These are phyloP conservation scores for Pharmacophagus antenor DNA, from an alignment of 2,888 invertebrate genomes.

Conservation along the genomic window DNA sequence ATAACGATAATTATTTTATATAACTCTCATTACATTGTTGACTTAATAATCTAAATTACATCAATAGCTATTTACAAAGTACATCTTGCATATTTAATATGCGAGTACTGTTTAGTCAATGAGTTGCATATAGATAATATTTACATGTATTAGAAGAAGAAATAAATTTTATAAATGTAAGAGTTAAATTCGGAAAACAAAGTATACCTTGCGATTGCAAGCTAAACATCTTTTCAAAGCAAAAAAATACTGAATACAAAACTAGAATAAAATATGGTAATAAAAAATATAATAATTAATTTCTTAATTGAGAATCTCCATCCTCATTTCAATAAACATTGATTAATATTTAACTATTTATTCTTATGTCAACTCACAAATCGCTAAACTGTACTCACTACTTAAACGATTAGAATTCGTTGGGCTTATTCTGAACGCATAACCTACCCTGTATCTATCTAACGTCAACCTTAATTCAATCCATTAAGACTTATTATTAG, in stretches of 20 bases:
- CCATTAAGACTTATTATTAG: slow-evolving; percentile 36
- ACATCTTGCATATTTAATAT: slow-evolving; percentile 18
- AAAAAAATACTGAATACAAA: not conserved
- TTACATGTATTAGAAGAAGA: too few species aligned
- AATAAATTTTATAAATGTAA: not conserved
- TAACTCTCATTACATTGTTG: not conserved
- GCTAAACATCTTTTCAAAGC: not conserved
- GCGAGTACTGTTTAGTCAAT: slow-evolving; percentile 4
- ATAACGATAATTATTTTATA: slow-evolving; percentile 11
- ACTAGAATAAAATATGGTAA: too few species aligned
- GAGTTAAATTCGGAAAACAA: not conserved
- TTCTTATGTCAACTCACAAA: slow-evolving; percentile 21
- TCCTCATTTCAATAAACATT: not conserved
- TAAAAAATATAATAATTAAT: too few species aligned
- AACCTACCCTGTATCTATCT: slow-evolving; percentile 55
- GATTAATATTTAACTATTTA: not conserved
- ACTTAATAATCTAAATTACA: slow-evolving; percentile 19
- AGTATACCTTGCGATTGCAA: not conserved
- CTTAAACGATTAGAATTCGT: slow-evolving; percentile 53
- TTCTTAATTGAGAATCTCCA: not conserved
- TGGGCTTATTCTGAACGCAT: slow-evolving; percentile 64
- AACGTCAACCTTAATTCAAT: slow-evolving; percentile 32
- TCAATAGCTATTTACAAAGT: slow-evolving; percentile 25
- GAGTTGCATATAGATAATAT: slow-evolving; percentile 3
- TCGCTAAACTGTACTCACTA: slow-evolving; percentile 38